These are phyloP conservation scores for Triplophysa bombifrons DNA, from an alignment of 2,797 vertebrate genomes.

Conservation along the genomic window DNA sequence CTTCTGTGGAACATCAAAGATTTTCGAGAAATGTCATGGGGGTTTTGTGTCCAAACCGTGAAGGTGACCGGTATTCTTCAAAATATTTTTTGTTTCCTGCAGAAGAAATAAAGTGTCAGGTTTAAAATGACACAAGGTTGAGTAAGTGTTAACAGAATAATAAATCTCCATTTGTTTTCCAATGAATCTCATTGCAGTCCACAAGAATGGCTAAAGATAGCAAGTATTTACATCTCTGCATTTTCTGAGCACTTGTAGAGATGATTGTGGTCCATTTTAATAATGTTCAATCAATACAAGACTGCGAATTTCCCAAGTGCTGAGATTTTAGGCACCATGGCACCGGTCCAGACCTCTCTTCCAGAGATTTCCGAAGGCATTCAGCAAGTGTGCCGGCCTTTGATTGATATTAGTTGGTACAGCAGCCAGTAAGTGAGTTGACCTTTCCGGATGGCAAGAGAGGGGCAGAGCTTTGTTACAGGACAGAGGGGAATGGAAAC, in stretches of 20 bases:
- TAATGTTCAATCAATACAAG: not conserved
- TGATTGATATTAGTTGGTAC: conserved; percentile 45
- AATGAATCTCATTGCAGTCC: too few relatives aligned
- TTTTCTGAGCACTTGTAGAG: not conserved
- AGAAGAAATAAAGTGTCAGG: too few relatives aligned
- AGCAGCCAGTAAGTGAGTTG: conserved; percentile 36
- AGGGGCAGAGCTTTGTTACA: conserved; percentile 36
- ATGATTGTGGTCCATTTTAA: not conserved
- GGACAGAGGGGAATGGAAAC: conserved; percentile 40
- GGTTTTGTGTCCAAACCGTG: too few relatives aligned
- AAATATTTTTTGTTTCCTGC: too few relatives aligned
- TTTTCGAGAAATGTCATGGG: too few relatives aligned
- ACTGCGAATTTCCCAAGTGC: conserved; percentile 5
- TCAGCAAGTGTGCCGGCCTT: conserved; percentile 4
- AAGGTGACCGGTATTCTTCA: too few relatives aligned
- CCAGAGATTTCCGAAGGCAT: conserved; percentile 26
- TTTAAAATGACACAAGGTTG: too few relatives aligned
- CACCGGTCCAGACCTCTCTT: conserved; percentile 14
- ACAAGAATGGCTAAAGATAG: too few relatives aligned
- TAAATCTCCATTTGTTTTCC: too few relatives aligned
- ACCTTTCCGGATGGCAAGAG: conserved; percentile 33
- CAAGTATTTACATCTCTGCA: not conserved
- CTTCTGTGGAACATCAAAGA: too few relatives aligned
- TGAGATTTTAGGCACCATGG: conserved; percentile 5
- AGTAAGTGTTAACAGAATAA: too few relatives aligned